Conservation (phyloP, 2,113 vertebrate genomes). For the Rhea pennata region DNA sequence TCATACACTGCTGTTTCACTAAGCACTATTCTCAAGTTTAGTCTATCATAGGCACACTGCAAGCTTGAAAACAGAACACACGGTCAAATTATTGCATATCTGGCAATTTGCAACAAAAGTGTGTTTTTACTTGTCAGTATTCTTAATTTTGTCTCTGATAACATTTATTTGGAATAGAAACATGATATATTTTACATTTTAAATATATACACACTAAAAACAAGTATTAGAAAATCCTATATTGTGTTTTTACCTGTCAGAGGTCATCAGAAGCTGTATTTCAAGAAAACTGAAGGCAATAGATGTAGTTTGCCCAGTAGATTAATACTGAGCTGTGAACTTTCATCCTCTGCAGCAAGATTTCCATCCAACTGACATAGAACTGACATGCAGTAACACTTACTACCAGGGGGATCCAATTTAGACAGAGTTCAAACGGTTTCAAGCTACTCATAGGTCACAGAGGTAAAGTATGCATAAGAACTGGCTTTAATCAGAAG, state of each 20-base stretch:
- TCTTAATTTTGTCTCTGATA: conserved; percentile 31
- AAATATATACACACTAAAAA: conserved; percentile 49
- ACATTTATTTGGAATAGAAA: conserved; percentile 39
- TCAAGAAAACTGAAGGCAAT: conserved; percentile 63
- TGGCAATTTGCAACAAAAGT: too few species aligned
- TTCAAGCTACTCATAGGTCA: conserved; percentile 68
- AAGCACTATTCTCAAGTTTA: background rate
- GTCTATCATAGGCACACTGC: background rate
- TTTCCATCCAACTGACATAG: conserved; percentile 67
- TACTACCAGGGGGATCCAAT: conserved; percentile 57
- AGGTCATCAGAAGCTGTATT: conserved; percentile 69
- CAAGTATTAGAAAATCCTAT: conserved; percentile 50
- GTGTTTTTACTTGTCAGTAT: background rate
- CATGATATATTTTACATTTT: conserved; percentile 34
- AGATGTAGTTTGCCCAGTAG: conserved; percentile 68
- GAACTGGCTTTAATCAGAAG: conserved; percentile 63
- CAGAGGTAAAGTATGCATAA: conserved; percentile 73
- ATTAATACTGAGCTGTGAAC: conserved; percentile 63
- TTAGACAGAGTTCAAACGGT: conserved; percentile 64
- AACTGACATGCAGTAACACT: conserved; percentile 58
- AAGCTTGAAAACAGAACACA: background rate
- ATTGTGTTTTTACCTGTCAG: conserved; percentile 56
- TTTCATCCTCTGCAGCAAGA: conserved; percentile 56
- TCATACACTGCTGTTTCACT: background rate
- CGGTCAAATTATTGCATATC: background rate